Base-by-base conservation (phyloP, 2,888 invertebrate species). In the Parnassius smintheus region DNA sequence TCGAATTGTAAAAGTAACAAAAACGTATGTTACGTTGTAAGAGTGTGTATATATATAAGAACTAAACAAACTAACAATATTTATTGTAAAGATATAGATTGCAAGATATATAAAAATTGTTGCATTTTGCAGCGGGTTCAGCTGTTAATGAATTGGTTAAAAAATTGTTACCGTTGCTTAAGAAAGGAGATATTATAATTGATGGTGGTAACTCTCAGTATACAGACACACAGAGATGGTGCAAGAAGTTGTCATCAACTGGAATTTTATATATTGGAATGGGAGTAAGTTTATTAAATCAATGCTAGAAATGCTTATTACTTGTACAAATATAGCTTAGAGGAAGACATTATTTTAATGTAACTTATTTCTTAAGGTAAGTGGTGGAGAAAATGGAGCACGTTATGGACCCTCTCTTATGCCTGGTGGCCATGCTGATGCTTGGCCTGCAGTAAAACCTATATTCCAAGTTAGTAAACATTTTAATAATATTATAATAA, bases 121-220 rank as follows among this genome's bases (percentile, higher is more conserved):
- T 13, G 13, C 69, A 66, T 25, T 65, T 83, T 81, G 41, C 78
- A 95, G 99, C 99, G 80, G 99, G 99, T 41, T 91, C 93, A 58
- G 98, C 99, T 2, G 99, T 99, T 2, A 99, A 99, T 85, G 96
- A 94, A 75, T 99, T 99, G 86, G 98, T 99, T 60, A 93, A 95
- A 53, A 96, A 97, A 80, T 88, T 99, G 57, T 84, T 96, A 2
- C 97, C 97, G 0, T 92, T 97, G 58, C 88, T 98, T 50, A 96
- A 96, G 59, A 92, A 94, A 65, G 98, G 99, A 2, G 99, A 99
- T 83, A 98, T 99, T 65, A 98, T 99, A 68, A 99, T 99, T 73
- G 99, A 99, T 83, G 99, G 99, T 56, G 99, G 99, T 25, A 99
- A 99, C 89, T 99, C 99, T 0, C 99, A 99, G 83, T 99, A 99